These are phyloP conservation scores for Vireo griseus DNA, from an alignment of 2,797 vertebrate species.

Conservation along the genomic window DNA sequence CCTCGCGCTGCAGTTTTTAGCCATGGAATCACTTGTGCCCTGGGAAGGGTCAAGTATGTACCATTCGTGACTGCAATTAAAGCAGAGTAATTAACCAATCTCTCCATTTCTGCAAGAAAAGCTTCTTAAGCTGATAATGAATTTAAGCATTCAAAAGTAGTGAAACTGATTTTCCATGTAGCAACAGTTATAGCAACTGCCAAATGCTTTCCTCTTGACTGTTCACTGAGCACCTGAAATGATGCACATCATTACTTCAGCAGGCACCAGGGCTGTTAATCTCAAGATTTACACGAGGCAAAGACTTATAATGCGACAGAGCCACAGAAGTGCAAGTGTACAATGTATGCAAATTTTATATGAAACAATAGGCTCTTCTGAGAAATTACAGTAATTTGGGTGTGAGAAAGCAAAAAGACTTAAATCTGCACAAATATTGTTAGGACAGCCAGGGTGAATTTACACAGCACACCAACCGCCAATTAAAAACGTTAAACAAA, in stretches of 20 bases:
- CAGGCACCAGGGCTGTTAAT: not conserved
- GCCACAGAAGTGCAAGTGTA: not conserved
- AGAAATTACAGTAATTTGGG: not conserved
- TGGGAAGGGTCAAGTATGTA: not conserved
- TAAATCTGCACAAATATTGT: not conserved
- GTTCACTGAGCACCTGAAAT: constrained; percentile 7
- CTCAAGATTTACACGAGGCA: not conserved
- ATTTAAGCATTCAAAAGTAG: not conserved
- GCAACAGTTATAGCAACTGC: not conserved
- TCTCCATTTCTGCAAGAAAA: not conserved
- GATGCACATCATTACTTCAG: not conserved
- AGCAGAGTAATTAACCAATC: not conserved
- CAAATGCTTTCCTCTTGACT: not conserved
- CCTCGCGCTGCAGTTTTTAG: not conserved
- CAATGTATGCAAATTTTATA: not conserved
- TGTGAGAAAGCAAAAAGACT: not conserved
- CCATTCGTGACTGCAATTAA: not conserved
- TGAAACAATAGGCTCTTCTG: not conserved
- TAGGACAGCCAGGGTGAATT: not conserved
- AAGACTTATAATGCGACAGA: not conserved
- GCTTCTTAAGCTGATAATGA: not conserved
- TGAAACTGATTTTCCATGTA: not conserved
- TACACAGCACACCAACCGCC: not conserved
- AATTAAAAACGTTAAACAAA: not conserved
- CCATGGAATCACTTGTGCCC: not conserved